A percentile compares a stretch with the other conserved stretches of the same genome.
Conservation (phyloP, 1,140 invertebrate genomes). For the Hylyphantes graminicola region DNA sequence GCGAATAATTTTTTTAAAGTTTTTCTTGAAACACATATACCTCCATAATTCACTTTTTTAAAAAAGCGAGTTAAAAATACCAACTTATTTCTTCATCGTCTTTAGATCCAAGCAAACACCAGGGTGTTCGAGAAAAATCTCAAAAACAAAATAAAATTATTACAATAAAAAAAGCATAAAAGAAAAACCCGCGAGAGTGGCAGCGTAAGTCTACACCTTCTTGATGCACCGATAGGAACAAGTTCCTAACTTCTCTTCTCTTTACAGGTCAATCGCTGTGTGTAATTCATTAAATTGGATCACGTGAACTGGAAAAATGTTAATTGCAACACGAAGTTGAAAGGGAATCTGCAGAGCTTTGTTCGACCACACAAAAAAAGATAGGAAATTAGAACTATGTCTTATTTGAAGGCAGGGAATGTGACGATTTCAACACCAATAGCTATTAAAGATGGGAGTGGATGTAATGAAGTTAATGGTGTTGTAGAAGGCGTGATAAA, state of each 20-base stretch:
- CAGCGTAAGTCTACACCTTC: conserved; percentile 36
- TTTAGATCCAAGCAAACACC: no score
- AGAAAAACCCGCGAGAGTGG: neutral
- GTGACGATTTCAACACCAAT: no score
- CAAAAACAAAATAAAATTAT: conserved; percentile 15
- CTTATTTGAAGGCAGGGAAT: no score
- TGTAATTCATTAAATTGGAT: conserved; percentile 45
- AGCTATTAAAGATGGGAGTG: no score
- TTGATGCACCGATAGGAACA: conserved; percentile 13
- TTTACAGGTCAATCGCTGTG: conserved; percentile 3
- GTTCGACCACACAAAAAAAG: neutral
- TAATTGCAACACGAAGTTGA: conserved; percentile 35
- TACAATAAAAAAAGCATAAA: neutral
- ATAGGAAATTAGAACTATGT: neutral
- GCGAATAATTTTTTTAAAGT: no score
- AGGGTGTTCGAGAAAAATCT: neutral
- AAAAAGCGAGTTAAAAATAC: no score
- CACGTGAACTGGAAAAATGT: conserved; percentile 44
- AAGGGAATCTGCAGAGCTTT: neutral
- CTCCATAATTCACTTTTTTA: no score
- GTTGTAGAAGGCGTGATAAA: no score
- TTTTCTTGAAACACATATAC: no score
- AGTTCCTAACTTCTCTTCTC: neutral
- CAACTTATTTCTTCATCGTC: no score
- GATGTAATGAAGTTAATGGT: no score